Evolutionary conservation across 2,113 vertebrate genomes (phyloP).

Genomic region (Nesoenas mayeri): DNA sequence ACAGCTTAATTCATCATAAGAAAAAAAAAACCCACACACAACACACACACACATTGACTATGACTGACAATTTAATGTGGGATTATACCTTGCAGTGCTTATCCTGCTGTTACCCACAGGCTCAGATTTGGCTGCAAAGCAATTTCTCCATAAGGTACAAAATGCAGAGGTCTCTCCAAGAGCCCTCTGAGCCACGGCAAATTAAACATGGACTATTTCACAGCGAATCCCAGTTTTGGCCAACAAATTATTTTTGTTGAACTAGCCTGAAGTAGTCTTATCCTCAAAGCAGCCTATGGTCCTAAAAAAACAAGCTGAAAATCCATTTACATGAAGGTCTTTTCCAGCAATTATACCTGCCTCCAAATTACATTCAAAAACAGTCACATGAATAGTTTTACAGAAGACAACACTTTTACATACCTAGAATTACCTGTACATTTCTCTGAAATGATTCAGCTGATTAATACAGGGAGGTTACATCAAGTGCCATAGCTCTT

Average conservation of each 20-base stretch:
- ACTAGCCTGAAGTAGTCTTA: not conserved
- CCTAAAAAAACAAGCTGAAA: not conserved
- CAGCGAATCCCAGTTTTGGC: not conserved
- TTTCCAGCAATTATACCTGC: not conserved
- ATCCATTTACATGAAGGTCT: not conserved
- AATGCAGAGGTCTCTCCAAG: not conserved
- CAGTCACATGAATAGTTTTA: not conserved
- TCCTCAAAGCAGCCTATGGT: not conserved
- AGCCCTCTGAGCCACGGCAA: not conserved
- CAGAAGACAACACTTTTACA: not conserved
- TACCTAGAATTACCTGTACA: not conserved
- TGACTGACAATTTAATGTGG: slow-evolving; percentile 13
- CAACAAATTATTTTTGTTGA: not conserved
- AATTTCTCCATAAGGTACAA: not conserved
- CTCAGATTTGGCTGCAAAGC: slow-evolving; percentile 4
- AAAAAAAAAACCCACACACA: not conserved
- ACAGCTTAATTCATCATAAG: not conserved
- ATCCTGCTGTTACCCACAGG: not conserved
- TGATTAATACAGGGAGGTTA: not conserved
- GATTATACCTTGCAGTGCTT: not conserved
- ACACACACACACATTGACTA: not conserved
- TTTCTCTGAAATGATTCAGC: not conserved
- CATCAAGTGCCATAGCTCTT: not conserved
- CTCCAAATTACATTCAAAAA: not conserved
- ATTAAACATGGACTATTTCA: not conserved